Conservation (phyloP, 2,888 invertebrate genomes). For the Nezara viridula region DNA sequence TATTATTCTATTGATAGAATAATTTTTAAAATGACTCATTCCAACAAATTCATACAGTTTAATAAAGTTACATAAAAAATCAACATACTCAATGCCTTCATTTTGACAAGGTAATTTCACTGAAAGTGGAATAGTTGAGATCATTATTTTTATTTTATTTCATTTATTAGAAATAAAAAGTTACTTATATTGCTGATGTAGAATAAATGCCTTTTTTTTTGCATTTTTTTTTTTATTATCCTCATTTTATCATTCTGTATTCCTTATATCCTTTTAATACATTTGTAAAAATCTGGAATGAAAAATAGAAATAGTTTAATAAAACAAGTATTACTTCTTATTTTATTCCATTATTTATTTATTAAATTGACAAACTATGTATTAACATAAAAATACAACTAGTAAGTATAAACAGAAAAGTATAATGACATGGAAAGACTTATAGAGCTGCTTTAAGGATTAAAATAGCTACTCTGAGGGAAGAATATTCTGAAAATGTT, state of each 20-base stretch:
- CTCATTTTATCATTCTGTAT: background rate
- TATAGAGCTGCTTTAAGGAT: too few species aligned
- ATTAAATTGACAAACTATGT: too few species aligned
- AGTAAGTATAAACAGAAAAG: too few species aligned
- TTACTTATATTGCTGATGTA: slow-evolving; percentile 7
- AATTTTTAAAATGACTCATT: background rate
- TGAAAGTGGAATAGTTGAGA: background rate
- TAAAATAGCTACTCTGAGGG: too few species aligned
- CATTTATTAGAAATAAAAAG: background rate
- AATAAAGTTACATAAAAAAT: background rate
- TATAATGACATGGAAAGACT: too few species aligned
- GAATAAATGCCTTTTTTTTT: slow-evolving; percentile 24
- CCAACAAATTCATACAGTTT: background rate
- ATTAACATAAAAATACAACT: too few species aligned
- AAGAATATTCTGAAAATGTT: too few species aligned
- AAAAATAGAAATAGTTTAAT: background rate
- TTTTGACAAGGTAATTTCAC: background rate
- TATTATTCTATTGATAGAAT: background rate
- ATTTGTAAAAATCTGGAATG: background rate
- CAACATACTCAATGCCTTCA: background rate
- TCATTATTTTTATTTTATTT: background rate
- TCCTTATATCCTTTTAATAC: background rate
- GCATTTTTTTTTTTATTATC: background rate
- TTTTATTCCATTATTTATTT: too few species aligned
- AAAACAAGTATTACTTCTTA: background rate